Conservation (phyloP, 92 coral and sea anemone species). For the Porites rus region DNA sequence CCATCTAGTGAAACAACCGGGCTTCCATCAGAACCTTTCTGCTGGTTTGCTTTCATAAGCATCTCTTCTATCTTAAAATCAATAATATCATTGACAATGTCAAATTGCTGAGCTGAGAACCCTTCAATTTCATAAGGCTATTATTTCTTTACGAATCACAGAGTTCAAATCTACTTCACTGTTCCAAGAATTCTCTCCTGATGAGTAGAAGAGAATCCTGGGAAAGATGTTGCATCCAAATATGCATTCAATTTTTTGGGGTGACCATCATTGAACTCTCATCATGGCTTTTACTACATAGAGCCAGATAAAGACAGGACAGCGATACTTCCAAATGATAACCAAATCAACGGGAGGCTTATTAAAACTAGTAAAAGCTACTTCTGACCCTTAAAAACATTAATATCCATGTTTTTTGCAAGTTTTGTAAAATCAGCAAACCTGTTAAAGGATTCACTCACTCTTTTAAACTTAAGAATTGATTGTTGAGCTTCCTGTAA, state of each 20-base stretch:
- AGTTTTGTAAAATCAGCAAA: neutral
- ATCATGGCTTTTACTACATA: too few relatives aligned
- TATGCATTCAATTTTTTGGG: too few relatives aligned
- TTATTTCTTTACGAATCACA: too few relatives aligned
- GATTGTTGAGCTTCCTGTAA: constrained; percentile 81
- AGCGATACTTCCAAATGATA: neutral
- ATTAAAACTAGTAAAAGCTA: too few relatives aligned
- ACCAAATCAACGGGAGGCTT: neutral
- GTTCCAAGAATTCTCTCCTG: neutral
- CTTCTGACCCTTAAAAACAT: neutral
- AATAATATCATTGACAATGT: neutral
- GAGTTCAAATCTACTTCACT: neutral
- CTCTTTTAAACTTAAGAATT: constrained; percentile 69
- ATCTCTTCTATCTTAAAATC: constrained; percentile 62
- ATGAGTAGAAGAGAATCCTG: too few relatives aligned
- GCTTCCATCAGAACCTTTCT: constrained; percentile 78
- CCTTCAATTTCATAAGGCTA: too few relatives aligned
- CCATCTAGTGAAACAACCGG: constrained; percentile 69
- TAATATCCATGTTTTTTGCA: neutral
- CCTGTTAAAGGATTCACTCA: constrained; percentile 17
- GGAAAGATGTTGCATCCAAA: too few relatives aligned
- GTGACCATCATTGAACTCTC: too few relatives aligned
- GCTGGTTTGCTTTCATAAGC: constrained; percentile 70
- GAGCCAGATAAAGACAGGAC: too few relatives aligned
- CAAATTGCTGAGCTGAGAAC: too few relatives aligned